Conservation (phyloP, 2,888 invertebrate species). For the Thecophora atra region DNA sequence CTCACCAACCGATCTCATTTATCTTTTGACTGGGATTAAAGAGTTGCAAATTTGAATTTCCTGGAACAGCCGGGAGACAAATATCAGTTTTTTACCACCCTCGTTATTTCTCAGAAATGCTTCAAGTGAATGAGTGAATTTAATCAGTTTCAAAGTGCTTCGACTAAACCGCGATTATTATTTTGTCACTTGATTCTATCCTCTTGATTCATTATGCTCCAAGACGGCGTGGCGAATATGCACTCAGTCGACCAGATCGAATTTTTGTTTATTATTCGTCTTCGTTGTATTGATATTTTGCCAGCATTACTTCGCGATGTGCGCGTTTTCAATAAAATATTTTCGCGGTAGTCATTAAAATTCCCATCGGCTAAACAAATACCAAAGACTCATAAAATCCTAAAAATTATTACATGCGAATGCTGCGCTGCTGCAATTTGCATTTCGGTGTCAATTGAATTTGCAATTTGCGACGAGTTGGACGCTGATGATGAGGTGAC, state of each 20-base stretch:
- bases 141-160: too few relatives aligned
- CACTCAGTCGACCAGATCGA: not conserved
- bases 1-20: too few relatives aligned
- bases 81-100: too few relatives aligned
- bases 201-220: not conserved
- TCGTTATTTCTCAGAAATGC: too few relatives aligned
- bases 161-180: too few relatives aligned
- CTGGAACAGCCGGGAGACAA: too few relatives aligned
- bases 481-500: not conserved
- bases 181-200: too few relatives aligned
- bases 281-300: not conserved
- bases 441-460: not conserved
- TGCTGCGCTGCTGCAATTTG: not conserved
- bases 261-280: slow-evolving; percentile 7
- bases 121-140: too few relatives aligned
- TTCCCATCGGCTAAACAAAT: too few relatives aligned
- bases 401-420: not conserved
- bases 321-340: not conserved
- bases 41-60: too few relatives aligned
- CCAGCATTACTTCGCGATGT: not conserved
- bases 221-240: not conserved
- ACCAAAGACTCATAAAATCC: not conserved
- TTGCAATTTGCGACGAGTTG: not conserved
- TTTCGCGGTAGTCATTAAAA: slow-evolving; percentile 5
- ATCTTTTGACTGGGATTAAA: too few relatives aligned